Evolutionary conservation across 2,888 invertebrate species (phyloP).

Genomic region (Ectobius pallidus): DNA sequence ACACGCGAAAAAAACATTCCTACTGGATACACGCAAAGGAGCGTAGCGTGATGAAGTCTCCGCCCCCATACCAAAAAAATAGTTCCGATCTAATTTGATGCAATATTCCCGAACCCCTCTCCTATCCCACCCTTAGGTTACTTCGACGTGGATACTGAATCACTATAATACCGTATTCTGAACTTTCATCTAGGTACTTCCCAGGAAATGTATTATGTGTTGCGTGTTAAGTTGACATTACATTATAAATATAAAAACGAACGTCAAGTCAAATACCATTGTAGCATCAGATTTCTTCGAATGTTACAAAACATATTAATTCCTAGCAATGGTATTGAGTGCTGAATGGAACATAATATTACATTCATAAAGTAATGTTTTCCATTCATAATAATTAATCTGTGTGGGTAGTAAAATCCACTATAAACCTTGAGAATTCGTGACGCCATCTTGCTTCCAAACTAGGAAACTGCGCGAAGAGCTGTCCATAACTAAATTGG

Average conservation of each 20-base stretch:
- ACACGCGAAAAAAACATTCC: slow-evolving; percentile 42
- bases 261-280: slow-evolving; percentile 6
- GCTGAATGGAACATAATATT: no score
- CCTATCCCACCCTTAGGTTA: slow-evolving; percentile 17
- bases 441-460: no score
- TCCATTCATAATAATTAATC: no score
- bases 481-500: no score
- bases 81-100: slow-evolving; percentile 43
- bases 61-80: slow-evolving; percentile 42
- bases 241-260: slow-evolving; percentile 22
- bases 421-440: no score
- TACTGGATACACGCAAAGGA: slow-evolving; percentile 27
- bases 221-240: slow-evolving; percentile 37
- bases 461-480: no score
- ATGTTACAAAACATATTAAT: neutral
- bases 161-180: slow-evolving; percentile 36
- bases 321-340: no score
- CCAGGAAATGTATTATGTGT: slow-evolving; percentile 43
- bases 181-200: slow-evolving; percentile 37
- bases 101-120: slow-evolving; percentile 35
- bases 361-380: no score
- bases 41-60: slow-evolving; percentile 40
- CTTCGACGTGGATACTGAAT: slow-evolving; percentile 41
- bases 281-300: neutral
- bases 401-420: no score